A percentile compares a stretch with the other conserved stretches of the same genome.
These are phyloP conservation scores for Sphenopsis melanotis DNA, from an alignment of 2,797 vertebrate genomes.

Conservation along the genomic window DNA sequence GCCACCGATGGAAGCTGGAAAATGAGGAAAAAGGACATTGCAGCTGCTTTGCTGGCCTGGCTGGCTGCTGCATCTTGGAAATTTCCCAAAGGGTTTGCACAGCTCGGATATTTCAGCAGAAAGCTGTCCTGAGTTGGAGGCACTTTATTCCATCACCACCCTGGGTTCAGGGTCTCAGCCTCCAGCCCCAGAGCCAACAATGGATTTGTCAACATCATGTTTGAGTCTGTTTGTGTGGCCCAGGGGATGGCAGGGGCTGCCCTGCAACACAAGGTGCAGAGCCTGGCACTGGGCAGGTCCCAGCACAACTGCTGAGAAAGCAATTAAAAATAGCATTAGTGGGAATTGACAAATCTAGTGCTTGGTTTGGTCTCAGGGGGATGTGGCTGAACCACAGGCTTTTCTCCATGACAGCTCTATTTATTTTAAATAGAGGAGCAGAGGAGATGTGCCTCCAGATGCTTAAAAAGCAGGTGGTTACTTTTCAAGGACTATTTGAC, in stretches of 20 bases:
- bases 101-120: neutral
- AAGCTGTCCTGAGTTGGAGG: neutral
- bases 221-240: neutral
- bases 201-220: neutral
- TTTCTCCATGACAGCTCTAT: slow-evolving; percentile 11
- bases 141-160: neutral
- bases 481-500: neutral
- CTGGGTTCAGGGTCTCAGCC: neutral
- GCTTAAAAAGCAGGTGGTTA: neutral
- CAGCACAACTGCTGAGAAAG: neutral
- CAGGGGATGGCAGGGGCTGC: neutral
- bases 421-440: neutral
- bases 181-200: neutral
- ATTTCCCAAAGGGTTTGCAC: neutral
- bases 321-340: slow-evolving; percentile 34
- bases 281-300: accelerated
- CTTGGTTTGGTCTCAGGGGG: neutral
- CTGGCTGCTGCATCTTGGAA: neutral
- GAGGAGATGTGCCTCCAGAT: neutral
- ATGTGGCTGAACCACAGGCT: neutral
- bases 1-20: neutral
- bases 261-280: accelerated
- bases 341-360: neutral
- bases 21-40: neutral
- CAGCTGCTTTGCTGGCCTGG: neutral